A percentile compares a stretch with the other conserved stretches of the same genome.
Conservation (phyloP, 1,140 invertebrate species). For the Pollicipes pollicipes region DNA sequence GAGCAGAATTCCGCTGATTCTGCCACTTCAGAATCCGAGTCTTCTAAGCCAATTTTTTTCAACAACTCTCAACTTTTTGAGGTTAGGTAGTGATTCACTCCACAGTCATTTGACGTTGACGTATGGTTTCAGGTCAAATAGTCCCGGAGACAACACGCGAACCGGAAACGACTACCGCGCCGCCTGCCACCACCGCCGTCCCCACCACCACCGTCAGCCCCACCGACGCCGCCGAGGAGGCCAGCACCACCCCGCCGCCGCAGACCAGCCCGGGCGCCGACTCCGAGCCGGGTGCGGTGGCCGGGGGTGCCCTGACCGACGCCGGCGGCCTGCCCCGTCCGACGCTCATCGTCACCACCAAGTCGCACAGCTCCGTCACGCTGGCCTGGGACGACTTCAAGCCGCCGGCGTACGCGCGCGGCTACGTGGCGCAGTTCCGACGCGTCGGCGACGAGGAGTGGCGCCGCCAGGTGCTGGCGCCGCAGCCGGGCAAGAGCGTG, state of each 20-base stretch:
- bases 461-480: background rate
- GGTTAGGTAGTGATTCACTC: too few relatives aligned
- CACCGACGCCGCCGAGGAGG: background rate
- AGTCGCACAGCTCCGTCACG: slow-evolving; percentile 21
- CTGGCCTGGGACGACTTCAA: slow-evolving; percentile 29
- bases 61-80: too few relatives aligned
- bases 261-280: background rate
- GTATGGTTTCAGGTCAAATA: background rate
- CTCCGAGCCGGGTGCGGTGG: too few relatives aligned
- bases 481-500: background rate
- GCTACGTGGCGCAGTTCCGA: slow-evolving; percentile 17
- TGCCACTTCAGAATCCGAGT: too few relatives aligned
- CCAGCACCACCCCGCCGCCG: background rate
- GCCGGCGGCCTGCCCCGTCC: slow-evolving; percentile 14
- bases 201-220: background rate
- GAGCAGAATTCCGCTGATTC: too few relatives aligned
- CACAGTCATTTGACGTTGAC: too few relatives aligned
- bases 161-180: background rate
- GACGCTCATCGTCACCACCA: slow-evolving; percentile 23
- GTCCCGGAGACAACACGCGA: background rate
- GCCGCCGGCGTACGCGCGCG: slow-evolving; percentile 18
- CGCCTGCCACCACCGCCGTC: background rate
- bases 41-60: too few relatives aligned
- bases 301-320: background rate
- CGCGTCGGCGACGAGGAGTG: background rate